phyloP scores from a whole-genome alignment of 2,113 vertebrate genomes.

The Urocynchramus pylzowi region DNA sequence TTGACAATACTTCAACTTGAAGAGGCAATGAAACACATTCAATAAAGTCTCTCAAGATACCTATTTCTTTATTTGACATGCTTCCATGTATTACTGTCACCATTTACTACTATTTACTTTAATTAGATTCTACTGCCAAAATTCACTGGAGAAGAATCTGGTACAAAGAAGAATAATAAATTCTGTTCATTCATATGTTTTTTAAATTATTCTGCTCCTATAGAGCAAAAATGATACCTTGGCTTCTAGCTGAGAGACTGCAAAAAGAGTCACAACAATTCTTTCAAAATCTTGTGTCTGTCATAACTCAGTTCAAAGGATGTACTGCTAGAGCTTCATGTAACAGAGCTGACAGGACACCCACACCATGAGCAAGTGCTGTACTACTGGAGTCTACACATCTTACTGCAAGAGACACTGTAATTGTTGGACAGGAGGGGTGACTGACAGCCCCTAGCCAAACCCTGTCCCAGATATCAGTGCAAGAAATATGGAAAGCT shows the following conservation, averaged over 20 bases:
- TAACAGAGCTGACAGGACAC: not conserved
- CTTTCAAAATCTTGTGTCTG: not conserved
- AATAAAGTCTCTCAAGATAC: not conserved
- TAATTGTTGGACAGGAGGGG: not conserved
- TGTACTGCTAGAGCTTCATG: not conserved
- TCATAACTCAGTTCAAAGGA: not conserved
- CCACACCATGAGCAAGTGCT: rapidly evolving
- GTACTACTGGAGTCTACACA: not conserved
- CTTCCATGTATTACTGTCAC: constrained; percentile 44
- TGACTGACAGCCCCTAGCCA: not conserved
- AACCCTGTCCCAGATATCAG: not conserved
- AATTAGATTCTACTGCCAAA: constrained; percentile 64
- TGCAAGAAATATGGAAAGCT: not conserved
- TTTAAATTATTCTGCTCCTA: constrained; percentile 31
- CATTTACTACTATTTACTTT: constrained; percentile 26
- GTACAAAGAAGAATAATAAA: constrained; percentile 59
- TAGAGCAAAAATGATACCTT: not conserved
- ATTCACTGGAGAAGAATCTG: constrained; percentile 46
- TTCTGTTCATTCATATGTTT: constrained; percentile 48
- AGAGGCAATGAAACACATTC: not conserved
- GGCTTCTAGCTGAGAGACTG: not conserved
- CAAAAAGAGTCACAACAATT: not conserved
- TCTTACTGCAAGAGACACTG: not conserved
- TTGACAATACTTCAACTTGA: not conserved
- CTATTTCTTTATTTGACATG: constrained; percentile 20